Percentiles rank a stretch among this genome's conserved stretches.
These are phyloP conservation scores for Melanotaenia duboulayi DNA, from an alignment of 2,113 vertebrate genomes.

Conservation along the genomic window DNA sequence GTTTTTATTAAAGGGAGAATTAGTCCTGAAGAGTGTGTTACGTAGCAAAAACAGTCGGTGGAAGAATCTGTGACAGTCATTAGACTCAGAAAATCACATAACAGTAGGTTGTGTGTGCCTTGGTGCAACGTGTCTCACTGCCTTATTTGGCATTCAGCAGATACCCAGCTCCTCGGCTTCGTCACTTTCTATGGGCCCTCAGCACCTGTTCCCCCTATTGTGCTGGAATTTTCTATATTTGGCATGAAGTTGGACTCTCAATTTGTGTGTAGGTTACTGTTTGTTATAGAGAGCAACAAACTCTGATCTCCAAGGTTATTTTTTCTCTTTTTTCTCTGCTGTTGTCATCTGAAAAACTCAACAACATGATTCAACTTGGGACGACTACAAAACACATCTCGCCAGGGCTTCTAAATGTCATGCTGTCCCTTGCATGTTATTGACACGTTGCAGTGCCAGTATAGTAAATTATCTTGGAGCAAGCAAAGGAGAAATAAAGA, in stretches of 20 bases:
- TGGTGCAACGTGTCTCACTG: conserved; percentile 64
- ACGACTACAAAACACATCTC: conserved; percentile 65
- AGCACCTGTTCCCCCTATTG: conserved; percentile 85
- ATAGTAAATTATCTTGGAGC: conserved; percentile 62
- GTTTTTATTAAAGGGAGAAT: conserved; percentile 44
- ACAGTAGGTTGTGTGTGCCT: conserved; percentile 67
- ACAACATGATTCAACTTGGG: conserved; percentile 67
- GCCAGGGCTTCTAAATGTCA: conserved; percentile 73
- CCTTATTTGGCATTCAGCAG: conserved; percentile 84
- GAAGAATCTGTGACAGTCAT: conserved; percentile 40
- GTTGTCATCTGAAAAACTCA: conserved; percentile 46
- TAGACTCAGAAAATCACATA: conserved; percentile 56
- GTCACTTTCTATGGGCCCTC: conserved; percentile 76
- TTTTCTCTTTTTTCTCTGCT: conserved; percentile 26
- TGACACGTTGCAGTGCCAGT: conserved; percentile 64
- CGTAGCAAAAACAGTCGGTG: conserved; percentile 5
- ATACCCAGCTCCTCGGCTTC: conserved; percentile 65
- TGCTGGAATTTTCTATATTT: conserved; percentile 87
- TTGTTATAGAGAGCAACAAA: conserved; percentile 54
- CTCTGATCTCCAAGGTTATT: conserved; percentile 23
- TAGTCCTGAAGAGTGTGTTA: conserved; percentile 8
- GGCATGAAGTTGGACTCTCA: conserved; percentile 76
- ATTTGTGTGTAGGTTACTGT: conserved; percentile 69
- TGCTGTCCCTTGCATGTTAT: conserved; percentile 66
- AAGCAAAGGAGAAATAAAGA: conserved; percentile 71